Conservation (phyloP, 2,797 vertebrate species). For the Neopelma chrysocephalum region DNA sequence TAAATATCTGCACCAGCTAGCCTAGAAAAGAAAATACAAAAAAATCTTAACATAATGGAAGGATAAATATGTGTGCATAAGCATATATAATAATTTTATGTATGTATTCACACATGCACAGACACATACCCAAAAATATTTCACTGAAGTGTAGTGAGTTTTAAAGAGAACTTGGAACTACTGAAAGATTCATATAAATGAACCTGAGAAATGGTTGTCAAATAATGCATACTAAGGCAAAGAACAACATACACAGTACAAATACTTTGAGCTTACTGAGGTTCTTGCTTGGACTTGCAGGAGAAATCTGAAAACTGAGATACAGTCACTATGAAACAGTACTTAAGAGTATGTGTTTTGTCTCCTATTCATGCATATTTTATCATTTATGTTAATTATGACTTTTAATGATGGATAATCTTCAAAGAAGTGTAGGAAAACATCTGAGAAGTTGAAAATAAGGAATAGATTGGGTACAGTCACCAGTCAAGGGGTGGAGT, state of each 20-base stretch:
- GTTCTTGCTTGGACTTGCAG: conserved; percentile 58
- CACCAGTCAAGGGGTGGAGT: background rate
- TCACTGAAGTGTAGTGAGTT: background rate
- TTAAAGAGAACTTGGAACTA: conserved; percentile 40
- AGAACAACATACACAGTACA: conserved; percentile 15
- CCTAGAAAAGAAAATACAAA: background rate
- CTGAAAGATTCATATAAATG: background rate
- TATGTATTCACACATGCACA: conserved; percentile 3
- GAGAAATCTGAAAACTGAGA: conserved; percentile 29
- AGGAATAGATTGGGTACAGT: background rate
- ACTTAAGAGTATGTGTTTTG: background rate
- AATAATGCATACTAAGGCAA: conserved; percentile 29
- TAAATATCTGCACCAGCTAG: background rate
- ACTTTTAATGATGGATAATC: background rate
- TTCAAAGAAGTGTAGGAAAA: background rate
- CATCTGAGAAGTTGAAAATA: background rate
- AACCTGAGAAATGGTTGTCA: conserved; percentile 30
- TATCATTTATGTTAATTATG: conserved; percentile 30
- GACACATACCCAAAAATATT: background rate
- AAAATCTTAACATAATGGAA: background rate
- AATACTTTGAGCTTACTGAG: conserved; percentile 9
- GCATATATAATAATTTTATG: background rate
- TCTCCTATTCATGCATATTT: conserved; percentile 6
- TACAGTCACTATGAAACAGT: conserved; percentile 3
- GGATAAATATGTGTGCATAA: background rate